Percentiles rank a stretch among this genome's conserved stretches.
These are phyloP conservation scores for Theodoxus fluviatilis DNA, from an alignment of 2,888 invertebrate genomes.

Conservation along the genomic window DNA sequence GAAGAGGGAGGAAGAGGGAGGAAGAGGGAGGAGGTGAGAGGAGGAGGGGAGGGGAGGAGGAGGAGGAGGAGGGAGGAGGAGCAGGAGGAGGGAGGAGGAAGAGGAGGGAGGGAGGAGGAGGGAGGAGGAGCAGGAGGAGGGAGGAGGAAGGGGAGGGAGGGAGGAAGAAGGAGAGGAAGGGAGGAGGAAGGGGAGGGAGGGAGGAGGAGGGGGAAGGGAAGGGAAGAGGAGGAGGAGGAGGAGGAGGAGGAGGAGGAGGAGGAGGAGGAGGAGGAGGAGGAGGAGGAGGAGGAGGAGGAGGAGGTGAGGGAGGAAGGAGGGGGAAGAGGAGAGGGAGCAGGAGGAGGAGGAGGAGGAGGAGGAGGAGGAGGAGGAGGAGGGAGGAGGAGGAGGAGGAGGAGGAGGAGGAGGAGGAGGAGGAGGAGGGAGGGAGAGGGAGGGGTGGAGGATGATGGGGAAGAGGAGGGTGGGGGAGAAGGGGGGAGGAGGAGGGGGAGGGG, in stretches of 20 bases:
- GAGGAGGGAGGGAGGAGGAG: conserved; percentile 14
- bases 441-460: too few relatives aligned
- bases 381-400: not conserved
- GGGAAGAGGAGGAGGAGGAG: conserved; percentile 6
- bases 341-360: not conserved
- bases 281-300: not conserved
- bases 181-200: not conserved
- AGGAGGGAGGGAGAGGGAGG: too few relatives aligned
- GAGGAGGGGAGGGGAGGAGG: not conserved
- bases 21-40: not conserved
- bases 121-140: not conserved
- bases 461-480: too few relatives aligned
- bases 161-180: conserved; percentile 1
- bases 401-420: conserved; percentile 9
- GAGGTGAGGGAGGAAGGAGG: not conserved
- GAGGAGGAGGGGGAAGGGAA: conserved; percentile 11
- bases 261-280: not conserved
- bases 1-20: not conserved
- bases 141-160: not conserved
- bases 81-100: conserved; percentile 21
- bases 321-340: not conserved
- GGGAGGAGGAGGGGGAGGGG: not conserved
- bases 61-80: conserved; percentile 18
- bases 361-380: not conserved
- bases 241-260: not conserved